phyloP scores from a whole-genome alignment of 2,797 vertebrate genomes.

The Sebastes trivittatus region DNA sequence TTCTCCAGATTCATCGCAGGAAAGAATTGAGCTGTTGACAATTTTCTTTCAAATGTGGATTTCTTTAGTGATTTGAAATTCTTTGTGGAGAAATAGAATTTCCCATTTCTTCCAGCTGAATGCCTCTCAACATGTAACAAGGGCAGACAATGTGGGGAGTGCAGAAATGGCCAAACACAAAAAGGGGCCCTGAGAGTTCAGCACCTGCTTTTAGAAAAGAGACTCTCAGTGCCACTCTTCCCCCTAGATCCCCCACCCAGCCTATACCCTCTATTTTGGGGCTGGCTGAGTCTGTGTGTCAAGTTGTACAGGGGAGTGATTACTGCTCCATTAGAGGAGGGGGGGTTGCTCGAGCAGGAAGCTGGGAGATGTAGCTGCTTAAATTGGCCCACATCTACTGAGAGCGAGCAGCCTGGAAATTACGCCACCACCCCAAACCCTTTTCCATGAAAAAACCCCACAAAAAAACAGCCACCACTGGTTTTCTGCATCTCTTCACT shows the following conservation, averaged over 20 bases:
- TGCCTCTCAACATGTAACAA: conserved; percentile 84
- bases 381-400: conserved; percentile 80
- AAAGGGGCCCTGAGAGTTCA: conserved; percentile 82
- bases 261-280: conserved; percentile 78
- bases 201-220: conserved; percentile 84
- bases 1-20: conserved; percentile 61
- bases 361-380: conserved; percentile 80
- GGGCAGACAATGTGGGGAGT: conserved; percentile 80
- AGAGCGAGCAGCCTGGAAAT: conserved; percentile 79
- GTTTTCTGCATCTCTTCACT: conserved; percentile 79
- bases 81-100: conserved; percentile 80
- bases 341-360: conserved; percentile 72
- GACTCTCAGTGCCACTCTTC: conserved; percentile 79
- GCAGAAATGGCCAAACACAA: conserved; percentile 83
- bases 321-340: conserved; percentile 81
- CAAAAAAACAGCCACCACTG: conserved; percentile 25
- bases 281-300: conserved; percentile 81
- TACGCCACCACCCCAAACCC: conserved; percentile 72
- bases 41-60: conserved; percentile 79
- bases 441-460: conserved; percentile 35
- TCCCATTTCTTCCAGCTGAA: conserved; percentile 81
- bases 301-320: conserved; percentile 84
- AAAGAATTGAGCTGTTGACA: conserved; percentile 74
- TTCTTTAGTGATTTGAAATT: conserved; percentile 82
- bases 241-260: conserved; percentile 71